Conservation (phyloP, 2,888 invertebrate species). For the Crematogaster levior region DNA sequence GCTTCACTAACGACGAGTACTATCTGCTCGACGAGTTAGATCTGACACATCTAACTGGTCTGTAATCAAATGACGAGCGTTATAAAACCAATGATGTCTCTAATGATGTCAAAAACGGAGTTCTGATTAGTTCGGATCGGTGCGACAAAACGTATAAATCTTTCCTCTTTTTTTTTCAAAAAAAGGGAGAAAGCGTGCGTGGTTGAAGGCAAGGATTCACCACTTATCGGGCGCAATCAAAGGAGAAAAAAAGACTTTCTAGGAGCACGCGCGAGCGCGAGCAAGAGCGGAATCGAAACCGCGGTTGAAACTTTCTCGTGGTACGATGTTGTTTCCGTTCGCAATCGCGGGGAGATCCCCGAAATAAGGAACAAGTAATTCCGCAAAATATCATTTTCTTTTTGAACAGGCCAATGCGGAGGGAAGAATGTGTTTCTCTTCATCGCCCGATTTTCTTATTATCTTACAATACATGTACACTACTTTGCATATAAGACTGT, state of each 20-base stretch:
- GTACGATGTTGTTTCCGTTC: conserved; percentile 55
- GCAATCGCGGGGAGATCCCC: conserved; percentile 15
- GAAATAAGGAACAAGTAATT: conserved; percentile 13
- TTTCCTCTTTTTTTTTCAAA: conserved; percentile 14
- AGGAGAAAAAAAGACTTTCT: conserved; percentile 67
- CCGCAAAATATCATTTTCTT: background rate
- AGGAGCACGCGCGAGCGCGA: conserved; percentile 53
- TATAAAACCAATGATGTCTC: too few species aligned
- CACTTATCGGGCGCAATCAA: conserved; percentile 61
- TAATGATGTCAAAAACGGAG: background rate
- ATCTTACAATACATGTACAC: background rate
- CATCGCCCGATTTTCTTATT: background rate
- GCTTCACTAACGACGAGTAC: background rate
- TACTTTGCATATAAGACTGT: background rate
- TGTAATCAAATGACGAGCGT: background rate
- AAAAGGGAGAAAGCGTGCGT: conserved; percentile 65
- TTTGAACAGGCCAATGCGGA: background rate
- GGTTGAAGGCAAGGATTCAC: conserved; percentile 22
- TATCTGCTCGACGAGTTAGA: background rate
- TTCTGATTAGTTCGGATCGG: background rate
- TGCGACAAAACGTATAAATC: background rate
- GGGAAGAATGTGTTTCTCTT: background rate
- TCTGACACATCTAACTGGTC: background rate
- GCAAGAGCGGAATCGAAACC: conserved; percentile 57
- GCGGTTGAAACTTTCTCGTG: conserved; percentile 68